These are phyloP conservation scores for Catharus minimus DNA, from an alignment of 2,113 vertebrate genomes.

Conservation along the genomic window DNA sequence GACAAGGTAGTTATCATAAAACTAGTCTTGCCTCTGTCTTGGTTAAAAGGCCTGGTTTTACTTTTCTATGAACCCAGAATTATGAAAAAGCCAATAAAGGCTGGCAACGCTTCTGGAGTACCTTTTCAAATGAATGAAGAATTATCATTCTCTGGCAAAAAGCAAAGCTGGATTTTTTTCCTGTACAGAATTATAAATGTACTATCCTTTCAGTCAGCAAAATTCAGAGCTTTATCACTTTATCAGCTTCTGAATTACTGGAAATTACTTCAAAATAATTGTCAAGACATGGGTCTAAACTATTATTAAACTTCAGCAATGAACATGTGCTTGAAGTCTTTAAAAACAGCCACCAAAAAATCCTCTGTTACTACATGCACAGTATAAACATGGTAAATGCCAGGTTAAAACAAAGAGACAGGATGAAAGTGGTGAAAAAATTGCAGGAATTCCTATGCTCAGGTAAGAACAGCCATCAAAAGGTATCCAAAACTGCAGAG, in stretches of 20 bases:
- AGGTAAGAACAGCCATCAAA: neutral
- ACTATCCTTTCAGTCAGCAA: neutral
- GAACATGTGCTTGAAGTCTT: neutral
- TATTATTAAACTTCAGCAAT: neutral
- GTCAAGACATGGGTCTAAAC: neutral
- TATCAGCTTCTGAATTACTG: neutral
- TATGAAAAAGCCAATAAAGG: neutral
- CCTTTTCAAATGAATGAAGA: neutral
- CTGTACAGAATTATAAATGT: neutral
- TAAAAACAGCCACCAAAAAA: neutral
- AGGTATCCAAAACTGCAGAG: neutral
- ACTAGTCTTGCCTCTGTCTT: neutral
- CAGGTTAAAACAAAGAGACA: neutral
- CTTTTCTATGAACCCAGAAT: neutral
- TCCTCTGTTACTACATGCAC: neutral
- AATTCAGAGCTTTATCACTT: neutral
- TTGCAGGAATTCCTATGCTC: neutral
- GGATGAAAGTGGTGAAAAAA: neutral
- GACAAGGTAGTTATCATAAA: neutral
- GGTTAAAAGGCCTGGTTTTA: neutral
- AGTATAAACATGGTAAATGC: neutral
- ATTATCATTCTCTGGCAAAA: neutral
- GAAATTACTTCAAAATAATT: neutral
- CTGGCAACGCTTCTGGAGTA: neutral
- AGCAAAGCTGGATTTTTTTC: neutral